phyloP scores from a whole-genome alignment of 2,888 invertebrate genomes.

The Meliscaeva auricollis region DNA sequence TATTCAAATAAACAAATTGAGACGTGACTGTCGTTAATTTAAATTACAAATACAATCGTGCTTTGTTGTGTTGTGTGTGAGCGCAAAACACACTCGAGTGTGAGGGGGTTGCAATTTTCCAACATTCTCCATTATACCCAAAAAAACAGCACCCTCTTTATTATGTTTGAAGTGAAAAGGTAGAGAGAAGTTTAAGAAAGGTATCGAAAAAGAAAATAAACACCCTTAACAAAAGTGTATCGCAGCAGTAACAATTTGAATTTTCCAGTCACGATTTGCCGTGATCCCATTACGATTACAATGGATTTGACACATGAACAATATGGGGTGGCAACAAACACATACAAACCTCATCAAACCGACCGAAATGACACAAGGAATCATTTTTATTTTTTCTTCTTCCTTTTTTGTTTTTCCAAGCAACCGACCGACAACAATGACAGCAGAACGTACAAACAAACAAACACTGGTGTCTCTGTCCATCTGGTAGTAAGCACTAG shows the following conservation, averaged over 20 bases:
- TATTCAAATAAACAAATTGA: constrained; percentile 75
- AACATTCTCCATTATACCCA: constrained; percentile 14
- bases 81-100: neutral
- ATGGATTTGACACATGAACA: constrained; percentile 75
- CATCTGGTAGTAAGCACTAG: no score
- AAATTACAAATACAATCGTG: constrained; percentile 74
- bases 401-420: neutral
- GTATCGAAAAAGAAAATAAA: neutral
- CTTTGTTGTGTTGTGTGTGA: constrained; percentile 36
- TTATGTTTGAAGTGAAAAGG: constrained; percentile 13
- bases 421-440: neutral
- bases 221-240: constrained; percentile 13
- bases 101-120: constrained; percentile 42
- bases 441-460: neutral
- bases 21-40: constrained; percentile 76
- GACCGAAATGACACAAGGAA: constrained; percentile 58
- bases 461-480: neutral
- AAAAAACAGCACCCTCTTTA: constrained; percentile 9
- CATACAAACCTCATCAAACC: constrained; percentile 48
- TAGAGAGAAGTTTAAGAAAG: constrained; percentile 9
- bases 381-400: constrained; percentile 41
- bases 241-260: constrained; percentile 60
- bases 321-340: constrained; percentile 42
- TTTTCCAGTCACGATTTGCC: constrained; percentile 75
- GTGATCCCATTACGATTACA: constrained; percentile 75